Base-by-base conservation (phyloP, 2,113 vertebrate genomes). In the Xyrauchen texanus region DNA sequence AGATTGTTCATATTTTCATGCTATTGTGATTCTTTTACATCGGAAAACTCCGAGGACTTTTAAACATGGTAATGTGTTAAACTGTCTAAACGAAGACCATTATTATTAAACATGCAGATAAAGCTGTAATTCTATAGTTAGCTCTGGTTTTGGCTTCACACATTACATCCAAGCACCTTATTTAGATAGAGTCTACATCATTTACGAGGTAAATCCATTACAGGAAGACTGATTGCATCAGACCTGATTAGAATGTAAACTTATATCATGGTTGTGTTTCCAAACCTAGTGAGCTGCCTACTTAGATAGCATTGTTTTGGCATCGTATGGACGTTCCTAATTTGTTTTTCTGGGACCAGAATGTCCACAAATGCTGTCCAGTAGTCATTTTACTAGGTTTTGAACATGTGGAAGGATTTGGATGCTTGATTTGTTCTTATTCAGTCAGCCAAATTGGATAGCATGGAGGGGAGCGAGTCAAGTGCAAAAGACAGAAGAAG, bases 401-500 rank as follows among this genome's bases (percentile, higher is more conserved):
- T 11, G 5, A 61, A 1, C n/a, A 47, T 16, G 10, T 75, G 0
- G 51, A 63, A 63, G 7, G 0, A 12, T 11, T 13, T 72, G 6
- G 7, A 9, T 67, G 6, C 8, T 42, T 55, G 34, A 13, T 77
- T 62, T 86, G 0, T 84, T 55, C 52, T 80, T 75, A 79, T 0
- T 11, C 52, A 93, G 92, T 93, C 92, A 46, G 82, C 86, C 0
- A 88, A 84, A 68, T 44, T 87, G 4, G 88, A 91, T n/a, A 72
- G 55, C 66, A 85, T 74, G 65, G 87, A 89, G 11, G 89, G 88
- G 74, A 91, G 89, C 63, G 84, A 86, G 55, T 91, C 91, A 16
- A 89, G 79, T 61, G 69, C 83, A 42, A 90, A 92, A 3, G 88
- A 91, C 9, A 83, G 88, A 71, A 91, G 81, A 65, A 83, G 89